A percentile compares a stretch with the other conserved stretches of the same genome.
phyloP scores from a whole-genome alignment of 2,797 vertebrate genomes.

The Erpetoichthys calabaricus region DNA sequence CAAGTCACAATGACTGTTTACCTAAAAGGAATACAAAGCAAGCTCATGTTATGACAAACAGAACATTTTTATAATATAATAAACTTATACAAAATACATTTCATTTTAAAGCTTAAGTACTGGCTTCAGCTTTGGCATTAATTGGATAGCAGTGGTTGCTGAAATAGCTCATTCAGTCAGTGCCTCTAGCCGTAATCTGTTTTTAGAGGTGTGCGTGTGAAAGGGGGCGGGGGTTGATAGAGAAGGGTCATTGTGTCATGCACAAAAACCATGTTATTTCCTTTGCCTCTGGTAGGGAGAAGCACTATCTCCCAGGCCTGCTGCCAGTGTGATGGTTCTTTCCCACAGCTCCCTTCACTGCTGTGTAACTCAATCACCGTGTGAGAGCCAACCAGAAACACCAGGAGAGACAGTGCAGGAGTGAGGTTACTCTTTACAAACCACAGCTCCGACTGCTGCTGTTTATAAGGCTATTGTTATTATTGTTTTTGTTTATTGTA shows the following conservation, averaged over 20 bases:
- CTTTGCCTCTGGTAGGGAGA: constrained; percentile 24
- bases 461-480: constrained; percentile 20
- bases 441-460: constrained; percentile 4
- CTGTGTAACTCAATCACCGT: constrained; percentile 49
- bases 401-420: constrained; percentile 18
- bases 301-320: constrained; percentile 25
- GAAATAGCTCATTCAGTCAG: constrained; percentile 6
- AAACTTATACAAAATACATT: too few species aligned
- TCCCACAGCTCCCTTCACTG: constrained; percentile 43
- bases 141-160: too few species aligned
- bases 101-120: too few species aligned
- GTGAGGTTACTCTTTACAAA: constrained; percentile 6
- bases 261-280: constrained; percentile 24
- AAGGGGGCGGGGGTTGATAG: constrained; percentile 3
- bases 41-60: too few species aligned
- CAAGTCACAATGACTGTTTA: too few species aligned
- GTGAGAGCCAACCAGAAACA: constrained; percentile 39
- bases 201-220: constrained; percentile 23
- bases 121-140: too few species aligned
- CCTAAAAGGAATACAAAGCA: too few species aligned
- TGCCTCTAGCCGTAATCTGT: constrained; percentile 22
- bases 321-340: constrained; percentile 32
- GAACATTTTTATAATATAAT: too few species aligned
- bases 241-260: constrained; percentile 30
- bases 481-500: constrained; percentile 28